These are phyloP conservation scores for Selene dorsalis DNA, from an alignment of 2,797 vertebrate species.

Conservation along the genomic window DNA sequence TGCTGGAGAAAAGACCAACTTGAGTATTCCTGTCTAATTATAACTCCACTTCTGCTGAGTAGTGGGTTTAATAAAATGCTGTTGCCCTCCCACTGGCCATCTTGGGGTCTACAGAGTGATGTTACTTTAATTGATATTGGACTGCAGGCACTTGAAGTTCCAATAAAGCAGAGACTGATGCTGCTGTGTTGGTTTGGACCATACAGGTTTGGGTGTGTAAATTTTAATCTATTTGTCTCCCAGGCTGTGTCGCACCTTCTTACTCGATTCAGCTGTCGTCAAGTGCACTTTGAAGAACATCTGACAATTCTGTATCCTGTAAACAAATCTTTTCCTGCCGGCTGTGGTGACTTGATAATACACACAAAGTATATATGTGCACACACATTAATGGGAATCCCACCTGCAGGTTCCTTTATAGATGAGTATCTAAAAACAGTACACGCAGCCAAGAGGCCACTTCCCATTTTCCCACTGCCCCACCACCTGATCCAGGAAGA, in stretches of 20 bases:
- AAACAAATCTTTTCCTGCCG: slow-evolving; percentile 74
- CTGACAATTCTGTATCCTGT: slow-evolving; percentile 71
- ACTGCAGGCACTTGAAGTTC: slow-evolving; percentile 19
- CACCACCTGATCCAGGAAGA: slow-evolving; percentile 72
- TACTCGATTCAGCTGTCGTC: slow-evolving; percentile 44
- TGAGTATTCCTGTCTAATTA: slow-evolving; percentile 9
- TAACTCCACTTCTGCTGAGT: slow-evolving; percentile 29
- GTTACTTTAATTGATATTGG: slow-evolving; percentile 40
- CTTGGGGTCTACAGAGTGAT: slow-evolving; percentile 17
- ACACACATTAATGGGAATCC: slow-evolving; percentile 60
- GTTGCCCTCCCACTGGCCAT: slow-evolving; percentile 13
- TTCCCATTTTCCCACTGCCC: slow-evolving; percentile 77
- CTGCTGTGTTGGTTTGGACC: slow-evolving; percentile 43
- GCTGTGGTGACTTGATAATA: slow-evolving; percentile 33
- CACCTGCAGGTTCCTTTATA: slow-evolving; percentile 67
- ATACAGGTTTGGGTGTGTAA: slow-evolving; percentile 49
- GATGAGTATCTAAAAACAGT: slow-evolving; percentile 75
- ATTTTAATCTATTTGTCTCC: slow-evolving; percentile 50
- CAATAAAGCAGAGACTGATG: slow-evolving; percentile 33
- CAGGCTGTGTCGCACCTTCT: slow-evolving; percentile 60
- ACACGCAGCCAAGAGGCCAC: slow-evolving; percentile 50
- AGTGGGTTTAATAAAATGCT: slow-evolving; percentile 51
- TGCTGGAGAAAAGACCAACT: slow-evolving; percentile 10
- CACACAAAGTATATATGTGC: slow-evolving; percentile 34
- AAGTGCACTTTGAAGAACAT: slow-evolving; percentile 61